Conservation (phyloP, 2,797 vertebrate genomes). For the Enteromius trimaculatus region DNA sequence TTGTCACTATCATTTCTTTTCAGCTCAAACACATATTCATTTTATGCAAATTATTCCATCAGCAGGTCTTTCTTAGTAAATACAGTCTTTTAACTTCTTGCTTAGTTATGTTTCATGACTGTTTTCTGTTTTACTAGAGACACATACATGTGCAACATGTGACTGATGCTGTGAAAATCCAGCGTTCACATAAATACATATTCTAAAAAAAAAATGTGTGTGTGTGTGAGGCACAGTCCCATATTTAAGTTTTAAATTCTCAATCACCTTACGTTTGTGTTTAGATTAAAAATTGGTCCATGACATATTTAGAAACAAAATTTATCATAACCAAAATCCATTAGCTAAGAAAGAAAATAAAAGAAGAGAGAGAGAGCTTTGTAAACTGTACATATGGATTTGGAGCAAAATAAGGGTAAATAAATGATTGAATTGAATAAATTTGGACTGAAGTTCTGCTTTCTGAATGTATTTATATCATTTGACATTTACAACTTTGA, state of each 20-base stretch:
- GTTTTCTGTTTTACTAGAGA: background rate
- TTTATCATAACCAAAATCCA: background rate
- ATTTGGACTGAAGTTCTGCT: no score
- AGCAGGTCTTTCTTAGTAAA: background rate
- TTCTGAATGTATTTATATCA: background rate
- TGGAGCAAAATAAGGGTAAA: background rate
- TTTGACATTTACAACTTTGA: background rate
- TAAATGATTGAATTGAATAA: no score
- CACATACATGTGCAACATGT: background rate
- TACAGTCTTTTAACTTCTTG: background rate
- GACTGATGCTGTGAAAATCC: background rate
- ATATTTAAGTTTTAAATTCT: background rate
- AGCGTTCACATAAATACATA: background rate
- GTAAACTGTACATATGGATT: background rate
- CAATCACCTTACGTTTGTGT: background rate
- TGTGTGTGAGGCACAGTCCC: background rate
- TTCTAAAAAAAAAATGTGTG: background rate
- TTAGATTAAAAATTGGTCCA: background rate
- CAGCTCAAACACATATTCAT: background rate
- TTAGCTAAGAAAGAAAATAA: no score
- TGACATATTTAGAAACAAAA: background rate
- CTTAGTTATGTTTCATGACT: background rate
- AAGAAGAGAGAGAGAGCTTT: background rate
- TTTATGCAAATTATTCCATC: slow-evolving; percentile 7
- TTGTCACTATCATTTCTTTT: slow-evolving; percentile 15